phyloP scores from a whole-genome alignment of 2,797 vertebrate species.

The Aselliscus stoliczkanus region DNA sequence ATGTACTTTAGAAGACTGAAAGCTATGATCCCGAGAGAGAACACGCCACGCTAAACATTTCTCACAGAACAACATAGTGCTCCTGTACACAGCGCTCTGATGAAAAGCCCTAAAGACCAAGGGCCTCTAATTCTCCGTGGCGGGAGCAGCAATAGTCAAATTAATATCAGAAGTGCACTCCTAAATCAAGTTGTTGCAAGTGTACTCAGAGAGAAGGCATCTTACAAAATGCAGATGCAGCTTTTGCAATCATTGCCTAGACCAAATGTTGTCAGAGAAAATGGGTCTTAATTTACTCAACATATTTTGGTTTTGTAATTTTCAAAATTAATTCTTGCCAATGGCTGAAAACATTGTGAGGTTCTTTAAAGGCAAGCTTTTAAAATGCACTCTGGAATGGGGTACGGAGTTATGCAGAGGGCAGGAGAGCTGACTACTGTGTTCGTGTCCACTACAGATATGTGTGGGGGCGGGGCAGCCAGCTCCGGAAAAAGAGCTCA shows the following conservation, averaged over 20 bases:
- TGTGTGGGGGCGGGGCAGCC: not conserved
- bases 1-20: constrained; percentile 45
- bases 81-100: not conserved
- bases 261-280: constrained; percentile 40
- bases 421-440: not conserved
- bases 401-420: not conserved
- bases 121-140: not conserved
- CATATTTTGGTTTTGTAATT: constrained; percentile 37
- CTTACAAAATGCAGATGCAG: constrained; percentile 7
- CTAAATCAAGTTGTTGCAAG: not conserved
- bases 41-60: not conserved
- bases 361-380: not conserved
- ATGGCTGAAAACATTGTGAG: constrained; percentile 23
- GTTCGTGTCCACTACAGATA: not conserved
- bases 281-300: constrained; percentile 49
- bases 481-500: not conserved
- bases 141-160: not conserved
- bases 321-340: constrained; percentile 51
- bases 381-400: not conserved
- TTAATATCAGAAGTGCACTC: constrained; percentile 2
- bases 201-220: not conserved
- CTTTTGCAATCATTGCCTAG: not conserved
- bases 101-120: not conserved
- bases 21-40: not conserved
- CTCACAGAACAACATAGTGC: not conserved